Percentiles rank a stretch among this genome's conserved stretches.
Conservation (phyloP, 2,797 vertebrate genomes). For the Heterohyrax brucei region DNA sequence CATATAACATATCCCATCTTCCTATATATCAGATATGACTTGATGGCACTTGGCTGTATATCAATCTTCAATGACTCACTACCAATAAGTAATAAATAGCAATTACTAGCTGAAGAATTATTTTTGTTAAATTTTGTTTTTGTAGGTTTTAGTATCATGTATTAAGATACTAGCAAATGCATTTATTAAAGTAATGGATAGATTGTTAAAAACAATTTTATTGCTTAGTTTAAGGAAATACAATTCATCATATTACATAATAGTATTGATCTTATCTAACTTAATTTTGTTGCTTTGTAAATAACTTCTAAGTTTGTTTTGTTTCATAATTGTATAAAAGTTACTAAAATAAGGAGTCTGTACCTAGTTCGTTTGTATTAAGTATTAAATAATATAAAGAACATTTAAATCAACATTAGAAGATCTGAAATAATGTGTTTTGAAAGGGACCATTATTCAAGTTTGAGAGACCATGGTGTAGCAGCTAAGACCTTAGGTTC, state of each 20-base stretch:
- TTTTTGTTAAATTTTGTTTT: slow-evolving; percentile 2
- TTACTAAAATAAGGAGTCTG: not conserved
- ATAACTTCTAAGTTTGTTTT: not conserved
- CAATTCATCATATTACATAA: not conserved
- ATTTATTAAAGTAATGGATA: not conserved
- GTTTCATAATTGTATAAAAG: not conserved
- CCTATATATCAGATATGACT: not conserved
- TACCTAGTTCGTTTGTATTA: not conserved
- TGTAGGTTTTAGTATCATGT: not conserved
- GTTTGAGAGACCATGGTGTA: not conserved
- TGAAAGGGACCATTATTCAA: not conserved
- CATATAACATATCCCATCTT: not conserved
- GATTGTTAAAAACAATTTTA: not conserved
- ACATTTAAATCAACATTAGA: not conserved
- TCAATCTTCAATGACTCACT: not conserved
- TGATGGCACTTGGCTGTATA: not conserved
- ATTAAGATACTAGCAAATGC: not conserved
- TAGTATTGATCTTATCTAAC: not conserved
- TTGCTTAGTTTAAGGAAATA: not conserved
- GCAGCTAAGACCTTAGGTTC: not conserved
- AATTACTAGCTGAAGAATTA: not conserved
- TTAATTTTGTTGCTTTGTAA: slow-evolving; percentile 17
- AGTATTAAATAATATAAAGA: not conserved
- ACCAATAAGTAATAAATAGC: not conserved
- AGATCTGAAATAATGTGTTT: not conserved